Evolutionary conservation across 2,888 invertebrate genomes (phyloP), one percentile per base, ranked within the genome.

Genomic region (Cremastobaeus sp.): DNA sequence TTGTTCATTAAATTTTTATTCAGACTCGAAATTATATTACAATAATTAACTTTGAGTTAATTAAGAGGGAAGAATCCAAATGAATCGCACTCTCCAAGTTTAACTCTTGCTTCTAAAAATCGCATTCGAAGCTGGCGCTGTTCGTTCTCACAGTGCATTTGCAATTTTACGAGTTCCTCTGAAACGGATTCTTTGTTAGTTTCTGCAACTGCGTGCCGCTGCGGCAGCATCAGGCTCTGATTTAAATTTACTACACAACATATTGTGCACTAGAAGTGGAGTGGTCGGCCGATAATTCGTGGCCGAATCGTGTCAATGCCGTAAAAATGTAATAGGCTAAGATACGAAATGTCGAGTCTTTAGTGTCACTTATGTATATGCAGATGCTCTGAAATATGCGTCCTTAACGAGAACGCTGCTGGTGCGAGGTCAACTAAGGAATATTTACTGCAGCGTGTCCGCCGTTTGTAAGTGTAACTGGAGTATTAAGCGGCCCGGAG

Each of bases 331-430:
- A 55, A 15, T 50, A 45, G 32, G 9, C 45, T 48, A 25, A 55
- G 72, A 73, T 62, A 65, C 66, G 55, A 50, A 73, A 55, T 72
- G 43, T 72, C 41, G 65, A 1, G 59, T 60, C 55, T 54, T 45
- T 60, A 48, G 66, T 52, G 45, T 55, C 52, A 60, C 45, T 54
- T 52, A 57, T 57, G 48, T 57, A 37, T 39, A 68, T 62, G 59
- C 71, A 68, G 68, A 75, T 75, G 62, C 71, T 30, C 68, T 75
- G 75, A 75, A 75, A 75, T 75, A 75, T 72, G 75, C 71, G 64
- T 72, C 71, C 75, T 72, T 75, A 75, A 75, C 75, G 75, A 71
- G 75, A 71, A 57, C 64, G 71, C 68, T 71, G 75, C 64, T 71
- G 71, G 71, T 55, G 64, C 75, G 62, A 75, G 75, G 75, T 72